Evolutionary conservation across 1,140 invertebrate genomes (phyloP).

Genomic region (Portunus trituberculatus): DNA sequence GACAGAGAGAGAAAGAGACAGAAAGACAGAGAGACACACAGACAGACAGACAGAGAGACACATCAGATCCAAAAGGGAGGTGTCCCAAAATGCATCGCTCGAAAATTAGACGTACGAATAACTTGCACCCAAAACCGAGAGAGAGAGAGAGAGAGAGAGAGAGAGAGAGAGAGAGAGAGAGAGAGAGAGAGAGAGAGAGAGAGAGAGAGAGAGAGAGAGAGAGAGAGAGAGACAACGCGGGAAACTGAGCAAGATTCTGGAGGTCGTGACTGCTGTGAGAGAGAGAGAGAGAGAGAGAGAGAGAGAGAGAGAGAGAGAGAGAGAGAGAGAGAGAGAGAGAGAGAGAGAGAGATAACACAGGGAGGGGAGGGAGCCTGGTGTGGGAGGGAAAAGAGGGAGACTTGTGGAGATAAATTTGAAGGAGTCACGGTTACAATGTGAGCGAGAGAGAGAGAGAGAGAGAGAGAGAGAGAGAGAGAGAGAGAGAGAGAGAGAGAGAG

Average conservation of each 20-base stretch:
- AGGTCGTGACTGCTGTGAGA: not conserved
- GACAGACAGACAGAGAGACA: not conserved
- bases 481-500: slow-evolving; percentile 1
- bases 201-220: not conserved
- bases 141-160: too few relatives aligned
- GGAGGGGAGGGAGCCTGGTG: too few relatives aligned
- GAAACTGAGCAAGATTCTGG: not conserved
- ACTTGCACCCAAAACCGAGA: not conserved
- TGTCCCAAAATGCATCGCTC: not conserved
- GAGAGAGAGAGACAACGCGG: not conserved
- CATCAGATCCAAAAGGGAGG: not conserved
- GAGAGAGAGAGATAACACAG: not conserved
- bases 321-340: not conserved
- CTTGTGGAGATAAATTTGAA: not conserved
- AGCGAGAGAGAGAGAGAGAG: not conserved
- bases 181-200: not conserved
- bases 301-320: not conserved
- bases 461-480: not conserved
- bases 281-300: not conserved
- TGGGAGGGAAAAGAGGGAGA: not conserved
- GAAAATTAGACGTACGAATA: not conserved
- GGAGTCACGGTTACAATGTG: not conserved
- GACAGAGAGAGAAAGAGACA: too few relatives aligned
- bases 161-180: not conserved
- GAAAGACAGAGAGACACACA: too few relatives aligned